Conservation (phyloP, 2,113 vertebrate species). For the Fukomys damarensis region DNA sequence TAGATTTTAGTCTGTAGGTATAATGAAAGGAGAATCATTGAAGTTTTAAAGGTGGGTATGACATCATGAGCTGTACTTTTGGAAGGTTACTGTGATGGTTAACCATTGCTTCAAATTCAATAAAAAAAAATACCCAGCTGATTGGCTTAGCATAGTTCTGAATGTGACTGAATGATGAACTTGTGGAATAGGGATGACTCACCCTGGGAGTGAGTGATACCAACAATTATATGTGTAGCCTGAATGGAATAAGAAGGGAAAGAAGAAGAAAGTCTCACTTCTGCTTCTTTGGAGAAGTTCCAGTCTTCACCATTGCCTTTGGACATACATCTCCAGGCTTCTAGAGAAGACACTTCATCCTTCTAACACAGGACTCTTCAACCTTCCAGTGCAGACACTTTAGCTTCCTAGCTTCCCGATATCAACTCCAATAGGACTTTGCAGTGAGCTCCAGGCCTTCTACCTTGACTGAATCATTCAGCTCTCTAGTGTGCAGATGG, state of each 20-base stretch:
- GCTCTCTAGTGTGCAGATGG: not conserved
- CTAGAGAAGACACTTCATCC: not conserved
- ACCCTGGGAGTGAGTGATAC: not conserved
- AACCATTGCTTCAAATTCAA: not conserved
- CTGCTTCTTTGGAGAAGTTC: not conserved
- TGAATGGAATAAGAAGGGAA: not conserved
- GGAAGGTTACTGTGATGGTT: not conserved
- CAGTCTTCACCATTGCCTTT: not conserved
- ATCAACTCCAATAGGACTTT: not conserved
- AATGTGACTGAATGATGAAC: not conserved
- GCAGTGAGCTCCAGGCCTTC: not conserved
- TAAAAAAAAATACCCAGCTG: not conserved
- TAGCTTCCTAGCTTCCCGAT: not conserved
- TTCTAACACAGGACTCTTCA: not conserved
- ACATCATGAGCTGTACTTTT: not conserved
- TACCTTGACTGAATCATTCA: not conserved
- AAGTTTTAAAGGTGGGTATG: not conserved
- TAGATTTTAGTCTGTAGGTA: not conserved
- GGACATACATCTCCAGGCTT: not conserved
- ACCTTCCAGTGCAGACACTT: not conserved
- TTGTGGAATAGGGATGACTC: not conserved
- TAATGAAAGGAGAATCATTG: not conserved
- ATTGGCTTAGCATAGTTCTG: not conserved
- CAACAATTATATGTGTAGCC: not conserved
- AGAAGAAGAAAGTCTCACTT: not conserved